Conservation (phyloP, 2,888 invertebrate species). For the Lepidochrysops patricia region DNA sequence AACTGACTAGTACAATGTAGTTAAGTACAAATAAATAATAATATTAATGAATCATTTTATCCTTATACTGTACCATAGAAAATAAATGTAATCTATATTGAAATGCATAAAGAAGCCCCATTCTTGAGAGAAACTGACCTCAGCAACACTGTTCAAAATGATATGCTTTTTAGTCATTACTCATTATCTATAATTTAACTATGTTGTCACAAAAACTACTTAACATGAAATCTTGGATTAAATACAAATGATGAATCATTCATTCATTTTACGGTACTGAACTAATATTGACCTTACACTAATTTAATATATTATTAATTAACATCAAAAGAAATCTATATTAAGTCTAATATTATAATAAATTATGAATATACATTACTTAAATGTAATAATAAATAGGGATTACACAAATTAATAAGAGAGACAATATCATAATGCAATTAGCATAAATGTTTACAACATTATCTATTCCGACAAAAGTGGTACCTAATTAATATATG, state of each 20-base stretch:
- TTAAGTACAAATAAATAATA: constrained; percentile 74
- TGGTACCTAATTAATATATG: constrained; percentile 9
- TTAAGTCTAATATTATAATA: constrained; percentile 65
- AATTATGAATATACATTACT: constrained; percentile 70
- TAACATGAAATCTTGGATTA: constrained; percentile 47
- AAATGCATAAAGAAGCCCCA: constrained; percentile 63
- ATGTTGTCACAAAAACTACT: constrained; percentile 46
- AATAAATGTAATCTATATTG: constrained; percentile 43
- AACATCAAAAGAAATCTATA: constrained; percentile 72
- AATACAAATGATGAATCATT: constrained; percentile 53
- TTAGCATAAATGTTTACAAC: constrained; percentile 29
- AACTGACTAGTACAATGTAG: constrained; percentile 74
- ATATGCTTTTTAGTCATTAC: constrained; percentile 58
- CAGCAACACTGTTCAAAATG: constrained; percentile 42
- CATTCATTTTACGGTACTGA: constrained; percentile 48
- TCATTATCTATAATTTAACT: constrained; percentile 60
- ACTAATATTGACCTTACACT: constrained; percentile 68
- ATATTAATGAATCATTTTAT: constrained; percentile 67
- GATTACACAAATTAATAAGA: constrained; percentile 68
- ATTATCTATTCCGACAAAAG: constrained; percentile 12
- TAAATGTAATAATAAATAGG: constrained; percentile 72
- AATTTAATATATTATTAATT: constrained; percentile 62
- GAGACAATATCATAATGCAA: constrained; percentile 69
- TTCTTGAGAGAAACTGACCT: constrained; percentile 45
- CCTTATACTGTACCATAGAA: constrained; percentile 58